Conservation (phyloP, 2,888 invertebrate genomes). For the Pycnomerus fuliginosus region DNA sequence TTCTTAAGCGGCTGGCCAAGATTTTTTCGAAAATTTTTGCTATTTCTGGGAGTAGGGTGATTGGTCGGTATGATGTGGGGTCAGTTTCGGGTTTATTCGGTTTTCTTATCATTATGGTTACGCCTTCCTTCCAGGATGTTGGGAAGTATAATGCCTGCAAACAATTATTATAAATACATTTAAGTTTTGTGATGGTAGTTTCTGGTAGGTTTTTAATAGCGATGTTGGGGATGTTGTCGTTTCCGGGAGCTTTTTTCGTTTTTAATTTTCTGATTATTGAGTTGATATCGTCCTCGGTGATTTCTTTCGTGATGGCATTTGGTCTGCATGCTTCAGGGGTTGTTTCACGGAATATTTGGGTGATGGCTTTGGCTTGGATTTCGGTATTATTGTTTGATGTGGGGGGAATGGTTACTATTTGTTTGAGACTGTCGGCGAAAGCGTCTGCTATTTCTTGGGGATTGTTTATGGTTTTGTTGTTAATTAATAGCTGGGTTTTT, state of each 20-base stretch:
- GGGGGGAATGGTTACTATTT: not conserved
- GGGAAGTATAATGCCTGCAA: not conserved
- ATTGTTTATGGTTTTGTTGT: not conserved
- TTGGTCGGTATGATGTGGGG: slow-evolving; percentile 4
- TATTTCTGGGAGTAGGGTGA: slow-evolving; percentile 1
- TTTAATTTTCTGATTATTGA: too few species aligned
- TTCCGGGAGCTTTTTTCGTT: too few species aligned
- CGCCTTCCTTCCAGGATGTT: not conserved
- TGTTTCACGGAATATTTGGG: too few species aligned
- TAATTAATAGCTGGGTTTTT: not conserved
- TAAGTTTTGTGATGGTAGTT: not conserved
- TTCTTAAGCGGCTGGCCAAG: not conserved
- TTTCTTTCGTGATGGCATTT: too few species aligned
- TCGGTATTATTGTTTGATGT: too few species aligned
- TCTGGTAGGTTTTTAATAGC: not conserved
- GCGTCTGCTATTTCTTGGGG: not conserved
- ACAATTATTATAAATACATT: not conserved
- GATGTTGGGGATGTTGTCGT: not conserved
- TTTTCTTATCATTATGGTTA: slow-evolving; percentile 5
- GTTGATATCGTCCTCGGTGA: too few species aligned
- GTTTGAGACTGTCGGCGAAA: not conserved
- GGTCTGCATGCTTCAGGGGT: too few species aligned
- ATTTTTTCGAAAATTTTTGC: slow-evolving; percentile 6
- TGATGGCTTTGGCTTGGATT: too few species aligned
- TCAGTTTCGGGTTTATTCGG: not conserved